Conservation (phyloP, 2,113 vertebrate genomes). For the Sinocyclocheilus anophthalmus region DNA sequence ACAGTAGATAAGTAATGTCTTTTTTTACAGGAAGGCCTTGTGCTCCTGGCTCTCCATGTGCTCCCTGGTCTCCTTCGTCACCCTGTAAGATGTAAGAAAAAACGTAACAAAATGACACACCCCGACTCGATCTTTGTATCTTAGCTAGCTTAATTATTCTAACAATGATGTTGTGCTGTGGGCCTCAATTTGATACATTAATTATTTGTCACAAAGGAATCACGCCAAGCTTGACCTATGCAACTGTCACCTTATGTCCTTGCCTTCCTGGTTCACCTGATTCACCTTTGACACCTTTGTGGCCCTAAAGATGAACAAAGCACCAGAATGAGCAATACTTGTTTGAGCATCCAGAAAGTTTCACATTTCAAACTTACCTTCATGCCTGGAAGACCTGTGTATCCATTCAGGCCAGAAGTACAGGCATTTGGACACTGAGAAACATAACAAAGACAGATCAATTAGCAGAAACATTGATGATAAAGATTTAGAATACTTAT, state of each 20-base stretch:
- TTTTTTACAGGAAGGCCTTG: conserved; percentile 90
- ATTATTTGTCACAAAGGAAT: no score
- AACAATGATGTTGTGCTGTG: neutral
- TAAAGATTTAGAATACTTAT: neutral
- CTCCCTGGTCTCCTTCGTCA: conserved; percentile 90
- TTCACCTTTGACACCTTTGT: conserved; percentile 94
- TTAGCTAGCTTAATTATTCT: neutral
- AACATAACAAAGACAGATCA: conserved; percentile 59
- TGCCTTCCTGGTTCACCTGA: conserved; percentile 95
- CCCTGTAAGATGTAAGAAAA: conserved; percentile 76
- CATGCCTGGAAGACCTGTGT: conserved; percentile 91
- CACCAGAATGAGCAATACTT: neutral
- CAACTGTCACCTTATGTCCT: conserved; percentile 89
- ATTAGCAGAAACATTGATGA: conserved; percentile 37
- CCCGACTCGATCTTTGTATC: neutral
- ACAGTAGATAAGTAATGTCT: neutral
- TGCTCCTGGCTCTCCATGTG: conserved; percentile 82
- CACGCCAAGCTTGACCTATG: neutral
- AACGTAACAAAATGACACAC: neutral
- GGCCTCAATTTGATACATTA: neutral
- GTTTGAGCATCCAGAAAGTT: neutral
- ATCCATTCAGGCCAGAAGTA: conserved; percentile 81
- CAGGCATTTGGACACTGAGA: conserved; percentile 92
- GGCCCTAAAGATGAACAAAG: conserved; percentile 78
- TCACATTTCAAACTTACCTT: conserved; percentile 77